Evolutionary conservation across 2,888 invertebrate species (phyloP).

Genomic region (Cabera pusaria): DNA sequence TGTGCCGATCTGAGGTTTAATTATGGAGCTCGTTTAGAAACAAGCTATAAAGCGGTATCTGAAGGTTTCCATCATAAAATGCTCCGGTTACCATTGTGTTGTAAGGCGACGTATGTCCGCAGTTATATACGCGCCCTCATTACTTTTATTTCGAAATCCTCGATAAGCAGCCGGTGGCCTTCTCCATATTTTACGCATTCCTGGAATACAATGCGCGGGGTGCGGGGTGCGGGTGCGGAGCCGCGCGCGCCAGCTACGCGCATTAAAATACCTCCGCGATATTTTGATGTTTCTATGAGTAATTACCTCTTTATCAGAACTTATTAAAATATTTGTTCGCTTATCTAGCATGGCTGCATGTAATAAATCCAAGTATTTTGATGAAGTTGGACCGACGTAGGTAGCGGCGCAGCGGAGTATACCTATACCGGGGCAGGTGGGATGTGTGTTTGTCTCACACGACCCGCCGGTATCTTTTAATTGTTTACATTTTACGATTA

Average conservation of each 20-base stretch:
- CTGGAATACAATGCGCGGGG: background rate
- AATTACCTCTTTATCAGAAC: constrained; percentile 33
- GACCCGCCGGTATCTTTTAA: too few species aligned
- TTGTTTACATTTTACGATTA: too few species aligned
- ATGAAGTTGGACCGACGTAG: constrained; percentile 13
- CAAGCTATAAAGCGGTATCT: constrained; percentile 21
- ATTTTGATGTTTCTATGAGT: constrained; percentile 34
- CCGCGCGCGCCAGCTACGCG: constrained; percentile 18
- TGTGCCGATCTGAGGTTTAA: constrained; percentile 10
- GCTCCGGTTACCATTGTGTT: constrained; percentile 16
- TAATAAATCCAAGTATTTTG: constrained; percentile 27
- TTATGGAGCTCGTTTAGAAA: constrained; percentile 12
- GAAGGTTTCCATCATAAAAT: constrained; percentile 12
- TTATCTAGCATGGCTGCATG: constrained; percentile 38
- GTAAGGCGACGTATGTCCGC: constrained; percentile 14
- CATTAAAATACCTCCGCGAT: constrained; percentile 34
- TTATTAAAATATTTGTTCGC: constrained; percentile 48
- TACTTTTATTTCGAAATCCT: constrained; percentile 15
- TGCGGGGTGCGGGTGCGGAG: background rate
- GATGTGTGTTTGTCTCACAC: too few species aligned
- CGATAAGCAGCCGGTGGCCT: constrained; percentile 9
- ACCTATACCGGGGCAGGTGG: too few species aligned
- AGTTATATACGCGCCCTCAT: constrained; percentile 13
- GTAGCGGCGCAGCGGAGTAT: too few species aligned
- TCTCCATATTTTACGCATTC: constrained; percentile 19